Percentiles rank a stretch among this genome's conserved stretches.
phyloP scores from a whole-genome alignment of 2,113 vertebrate species.

The Hucho hucho region DNA sequence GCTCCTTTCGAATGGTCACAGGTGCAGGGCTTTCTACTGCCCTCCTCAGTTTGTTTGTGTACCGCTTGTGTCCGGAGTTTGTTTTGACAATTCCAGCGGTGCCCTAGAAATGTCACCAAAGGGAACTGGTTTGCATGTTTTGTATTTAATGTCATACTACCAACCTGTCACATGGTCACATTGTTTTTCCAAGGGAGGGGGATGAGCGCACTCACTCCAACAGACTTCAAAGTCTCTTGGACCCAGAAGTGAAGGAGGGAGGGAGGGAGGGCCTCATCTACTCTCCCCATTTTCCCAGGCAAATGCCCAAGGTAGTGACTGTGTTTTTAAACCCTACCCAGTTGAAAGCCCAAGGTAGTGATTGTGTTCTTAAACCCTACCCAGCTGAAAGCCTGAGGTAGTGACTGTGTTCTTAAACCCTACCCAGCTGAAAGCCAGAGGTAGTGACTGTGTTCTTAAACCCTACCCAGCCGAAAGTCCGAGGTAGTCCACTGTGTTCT shows the following conservation, averaged over 20 bases:
- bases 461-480: too few species aligned
- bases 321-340: conserved; percentile 56
- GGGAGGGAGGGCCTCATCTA: too few species aligned
- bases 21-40: conserved; percentile 53
- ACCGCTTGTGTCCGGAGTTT: conserved; percentile 49
- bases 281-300: too few species aligned
- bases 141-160: conserved; percentile 41
- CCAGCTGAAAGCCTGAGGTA: too few species aligned
- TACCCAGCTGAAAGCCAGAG: too few species aligned
- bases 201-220: conserved; percentile 28
- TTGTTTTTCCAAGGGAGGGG: conserved; percentile 9
- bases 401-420: too few species aligned
- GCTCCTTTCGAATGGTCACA: conserved; percentile 61
- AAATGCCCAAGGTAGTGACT: too few species aligned
- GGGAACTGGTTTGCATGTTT: conserved; percentile 1
- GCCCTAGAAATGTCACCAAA: too few species aligned
- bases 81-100: conserved; percentile 34
- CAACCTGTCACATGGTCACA: conserved; percentile 1
- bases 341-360: conserved; percentile 46
- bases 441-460: too few species aligned
- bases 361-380: background rate
- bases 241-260: background rate
- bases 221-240: background rate
- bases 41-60: conserved; percentile 64
- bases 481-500: too few species aligned